A percentile compares a stretch with the other conserved stretches of the same genome.
Evolutionary conservation across 2,888 invertebrate species (phyloP).

Genomic region (Andrena chrysosceles): DNA sequence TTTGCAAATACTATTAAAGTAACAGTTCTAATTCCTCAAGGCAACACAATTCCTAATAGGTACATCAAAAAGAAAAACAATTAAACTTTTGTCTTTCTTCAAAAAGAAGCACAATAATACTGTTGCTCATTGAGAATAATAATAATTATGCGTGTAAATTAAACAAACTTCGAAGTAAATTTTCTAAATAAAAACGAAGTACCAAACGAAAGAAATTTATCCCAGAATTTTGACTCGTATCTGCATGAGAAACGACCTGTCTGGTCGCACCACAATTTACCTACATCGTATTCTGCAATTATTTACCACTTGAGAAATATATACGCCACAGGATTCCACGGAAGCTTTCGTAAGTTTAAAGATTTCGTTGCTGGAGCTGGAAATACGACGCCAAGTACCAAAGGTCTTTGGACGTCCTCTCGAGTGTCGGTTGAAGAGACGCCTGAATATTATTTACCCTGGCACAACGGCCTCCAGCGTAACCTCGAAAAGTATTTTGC

Average conservation of each 20-base stretch:
- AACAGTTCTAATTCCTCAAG: background rate
- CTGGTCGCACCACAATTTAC: background rate
- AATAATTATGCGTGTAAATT: no score
- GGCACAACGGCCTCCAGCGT: conserved; percentile 77
- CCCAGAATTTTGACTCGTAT: background rate
- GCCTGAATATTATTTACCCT: conserved; percentile 70
- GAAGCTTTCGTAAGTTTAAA: conserved; percentile 2
- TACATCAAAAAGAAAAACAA: no score
- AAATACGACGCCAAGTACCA: conserved; percentile 38
- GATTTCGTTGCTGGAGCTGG: conserved; percentile 1
- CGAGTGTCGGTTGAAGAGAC: conserved; percentile 40
- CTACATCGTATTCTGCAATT: background rate
- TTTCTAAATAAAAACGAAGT: no score
- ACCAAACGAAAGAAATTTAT: background rate
- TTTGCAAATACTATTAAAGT: background rate
- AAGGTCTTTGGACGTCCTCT: conserved; percentile 49
- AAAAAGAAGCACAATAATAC: no score
- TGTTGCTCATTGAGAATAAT: no score
- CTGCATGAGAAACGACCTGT: background rate
- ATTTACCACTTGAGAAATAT: background rate
- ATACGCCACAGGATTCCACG: background rate
- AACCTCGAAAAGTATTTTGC: conserved; percentile 81
- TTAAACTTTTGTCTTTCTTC: no score
- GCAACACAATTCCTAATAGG: no score
- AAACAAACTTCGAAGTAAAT: no score